Conservation (phyloP, 2,888 invertebrate genomes). For the Trachelus tabidus region DNA sequence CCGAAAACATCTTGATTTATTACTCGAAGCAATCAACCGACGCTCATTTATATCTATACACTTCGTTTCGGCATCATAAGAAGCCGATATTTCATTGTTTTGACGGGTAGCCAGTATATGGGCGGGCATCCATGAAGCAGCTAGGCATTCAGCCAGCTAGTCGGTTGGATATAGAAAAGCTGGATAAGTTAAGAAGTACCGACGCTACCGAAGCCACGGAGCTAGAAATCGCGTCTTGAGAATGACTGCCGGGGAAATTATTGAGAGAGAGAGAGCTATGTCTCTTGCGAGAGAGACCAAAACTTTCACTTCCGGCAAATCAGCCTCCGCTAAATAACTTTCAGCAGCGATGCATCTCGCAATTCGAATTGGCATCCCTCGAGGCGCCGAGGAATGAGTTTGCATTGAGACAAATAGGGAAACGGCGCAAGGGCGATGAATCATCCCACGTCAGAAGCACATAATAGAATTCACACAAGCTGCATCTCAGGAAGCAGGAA, state of each 20-base stretch:
- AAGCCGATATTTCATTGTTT: conserved; percentile 37
- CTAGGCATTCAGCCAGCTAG: background rate
- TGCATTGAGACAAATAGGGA: conserved; percentile 59
- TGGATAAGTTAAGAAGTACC: background rate
- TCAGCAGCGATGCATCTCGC: conserved; percentile 41
- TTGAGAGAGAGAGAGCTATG: background rate
- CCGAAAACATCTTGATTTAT: conserved; percentile 36
- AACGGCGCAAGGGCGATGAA: conserved; percentile 53
- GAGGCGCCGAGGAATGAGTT: conserved; percentile 45
- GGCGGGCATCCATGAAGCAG: background rate
- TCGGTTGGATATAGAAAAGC: background rate
- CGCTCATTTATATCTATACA: conserved; percentile 33
- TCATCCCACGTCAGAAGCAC: conserved; percentile 53
- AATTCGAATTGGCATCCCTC: conserved; percentile 51
- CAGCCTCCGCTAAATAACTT: conserved; percentile 17
- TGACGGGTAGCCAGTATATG: conserved; percentile 11
- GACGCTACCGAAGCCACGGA: background rate
- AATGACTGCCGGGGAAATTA: background rate
- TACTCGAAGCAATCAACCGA: conserved; percentile 29
- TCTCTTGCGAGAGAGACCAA: background rate
- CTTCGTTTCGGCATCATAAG: conserved; percentile 5
- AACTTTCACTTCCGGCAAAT: background rate
- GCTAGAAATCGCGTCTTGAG: background rate
- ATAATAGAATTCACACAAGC: conserved; percentile 28
- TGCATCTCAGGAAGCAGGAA: background rate